Percentiles rank a stretch among this genome's conserved stretches.
These are phyloP conservation scores for Bagarius yarrelli DNA, from an alignment of 2,113 vertebrate species.

Conservation along the genomic window DNA sequence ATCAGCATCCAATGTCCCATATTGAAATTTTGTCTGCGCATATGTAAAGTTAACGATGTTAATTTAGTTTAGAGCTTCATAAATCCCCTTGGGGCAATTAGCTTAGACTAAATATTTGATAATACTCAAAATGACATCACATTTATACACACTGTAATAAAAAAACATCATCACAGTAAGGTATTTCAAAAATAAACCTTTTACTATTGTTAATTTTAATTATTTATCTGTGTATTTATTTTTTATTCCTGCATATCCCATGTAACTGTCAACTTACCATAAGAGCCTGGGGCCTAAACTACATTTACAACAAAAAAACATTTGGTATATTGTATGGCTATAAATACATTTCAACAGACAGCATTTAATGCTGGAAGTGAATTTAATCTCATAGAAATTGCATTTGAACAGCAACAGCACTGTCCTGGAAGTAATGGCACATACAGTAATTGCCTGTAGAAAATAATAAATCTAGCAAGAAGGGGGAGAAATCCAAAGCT, in stretches of 20 bases:
- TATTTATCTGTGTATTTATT: neutral
- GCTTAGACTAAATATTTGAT: neutral
- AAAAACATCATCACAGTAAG: neutral
- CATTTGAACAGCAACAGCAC: neutral
- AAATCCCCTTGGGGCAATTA: too few species aligned
- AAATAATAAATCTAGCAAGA: neutral
- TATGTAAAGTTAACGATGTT: neutral
- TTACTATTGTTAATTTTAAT: neutral
- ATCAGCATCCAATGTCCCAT: neutral
- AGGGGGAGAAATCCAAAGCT: constrained; percentile 5
- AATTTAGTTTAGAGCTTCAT: too few species aligned
- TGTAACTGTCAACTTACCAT: neutral
- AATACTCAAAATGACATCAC: too few species aligned
- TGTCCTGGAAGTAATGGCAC: neutral
- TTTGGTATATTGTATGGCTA: neutral
- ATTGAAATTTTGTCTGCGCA: neutral
- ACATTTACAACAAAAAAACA: constrained; percentile 1
- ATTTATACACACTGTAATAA: neutral
- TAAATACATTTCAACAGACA: constrained; percentile 16
- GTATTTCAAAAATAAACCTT: too few species aligned
- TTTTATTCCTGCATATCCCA: neutral
- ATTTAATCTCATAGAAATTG: neutral
- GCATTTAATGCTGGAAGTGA: neutral
- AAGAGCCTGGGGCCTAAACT: neutral
- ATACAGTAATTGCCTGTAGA: neutral